Base-by-base conservation (phyloP, 2,797 vertebrate genomes). In the Monodelphis domestica region DNA sequence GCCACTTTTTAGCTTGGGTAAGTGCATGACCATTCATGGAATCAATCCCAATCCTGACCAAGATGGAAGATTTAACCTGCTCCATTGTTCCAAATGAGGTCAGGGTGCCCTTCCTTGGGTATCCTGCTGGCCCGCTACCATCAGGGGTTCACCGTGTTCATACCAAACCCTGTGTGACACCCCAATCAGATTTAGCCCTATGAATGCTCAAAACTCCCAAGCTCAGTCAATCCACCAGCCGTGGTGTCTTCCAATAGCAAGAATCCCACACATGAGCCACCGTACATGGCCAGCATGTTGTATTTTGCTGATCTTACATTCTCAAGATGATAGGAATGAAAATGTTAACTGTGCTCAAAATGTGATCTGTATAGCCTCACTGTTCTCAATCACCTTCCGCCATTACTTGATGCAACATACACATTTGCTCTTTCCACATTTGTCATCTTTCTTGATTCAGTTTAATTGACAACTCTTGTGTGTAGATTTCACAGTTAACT, bases 321-420 rank as follows among this genome's bases (percentile, higher is more conserved):
- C 59, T 70, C 14, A 70, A 90, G 90, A 24, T 50, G 84, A 54
- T 90, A 92, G 91, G 55, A 91, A 90, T 38, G 53, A 45, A 38
- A 90, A 88, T 9, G 53, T 38, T 57, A 63, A 38, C 38, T 91
- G 95, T 88, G 38, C 33, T 38, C 15, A 70, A 70, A 70, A 38
- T 17, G 59, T 21, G 33, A 38, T 38, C 6, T 70, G 70, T 70
- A 70, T 38, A 70, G 59, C 59, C 57, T 63, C 15, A 70, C 33
- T 38, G 38, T 38, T 70, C 59, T 70, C 59, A 63, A 38, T 70
- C 33, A 38, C 30, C 57, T 63, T 33, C 57, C 30, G n/a, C 57
- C 12, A 12, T 12, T 12, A 63, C 30, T 15, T 33, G 11, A 33
- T 63, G 57, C 30, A 63, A 63, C 30, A n/a, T 63, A 28, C 12